Evolutionary conservation across 1,140 invertebrate genomes (phyloP).

Genomic region (Eriosoma lanigerum): DNA sequence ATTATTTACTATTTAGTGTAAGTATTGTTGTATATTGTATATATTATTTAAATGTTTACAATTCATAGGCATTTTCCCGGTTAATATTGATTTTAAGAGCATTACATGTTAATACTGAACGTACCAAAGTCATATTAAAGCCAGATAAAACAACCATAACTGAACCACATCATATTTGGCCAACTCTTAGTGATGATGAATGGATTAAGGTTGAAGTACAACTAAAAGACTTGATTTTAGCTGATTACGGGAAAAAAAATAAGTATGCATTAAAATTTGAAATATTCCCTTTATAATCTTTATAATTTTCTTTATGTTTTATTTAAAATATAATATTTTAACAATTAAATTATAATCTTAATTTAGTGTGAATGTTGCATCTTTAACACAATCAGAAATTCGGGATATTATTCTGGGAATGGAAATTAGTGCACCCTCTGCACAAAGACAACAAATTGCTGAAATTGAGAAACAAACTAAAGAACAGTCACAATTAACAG

Average conservation of each 20-base stretch:
- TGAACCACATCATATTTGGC: constrained; percentile 99
- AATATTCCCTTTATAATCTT: no score
- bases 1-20: neutral
- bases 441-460: constrained; percentile 97
- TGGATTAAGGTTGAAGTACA: constrained; percentile 99
- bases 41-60: constrained; percentile 43
- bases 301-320: neutral
- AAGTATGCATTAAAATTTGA: constrained; percentile 67
- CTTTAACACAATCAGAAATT: constrained; percentile 97
- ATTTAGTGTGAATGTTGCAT: constrained; percentile 91
- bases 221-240: constrained; percentile 96
- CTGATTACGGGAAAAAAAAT: constrained; percentile 99
- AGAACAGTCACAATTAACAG: constrained; percentile 96
- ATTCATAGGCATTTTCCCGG: constrained; percentile 84
- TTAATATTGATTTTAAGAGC: constrained; percentile 95
- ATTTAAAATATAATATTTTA: neutral
- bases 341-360: constrained; percentile 51
- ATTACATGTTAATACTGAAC: constrained; percentile 97
- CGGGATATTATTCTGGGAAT: constrained; percentile 99
- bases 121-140: constrained; percentile 95
- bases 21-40: neutral
- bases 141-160: constrained; percentile 99
- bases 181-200: constrained; percentile 93
- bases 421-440: constrained; percentile 99
- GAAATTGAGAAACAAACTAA: constrained; percentile 99